A percentile compares a stretch with the other conserved stretches of the same genome.
Evolutionary conservation across 2,888 invertebrate species (phyloP).

Genomic region (Tipula helvola): DNA sequence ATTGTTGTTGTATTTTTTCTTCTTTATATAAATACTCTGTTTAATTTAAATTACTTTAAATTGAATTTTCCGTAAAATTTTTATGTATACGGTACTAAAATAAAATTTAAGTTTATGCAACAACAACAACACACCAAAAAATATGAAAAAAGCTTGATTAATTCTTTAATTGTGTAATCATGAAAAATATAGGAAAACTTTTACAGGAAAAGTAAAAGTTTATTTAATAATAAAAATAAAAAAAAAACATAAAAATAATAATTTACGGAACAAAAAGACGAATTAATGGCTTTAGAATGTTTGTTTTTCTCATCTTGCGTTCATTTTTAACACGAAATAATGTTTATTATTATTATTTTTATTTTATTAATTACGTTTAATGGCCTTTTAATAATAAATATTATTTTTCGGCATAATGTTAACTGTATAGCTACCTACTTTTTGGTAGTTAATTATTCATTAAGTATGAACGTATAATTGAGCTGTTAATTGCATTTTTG

Average conservation of each 20-base stretch:
- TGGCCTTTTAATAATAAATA: not conserved
- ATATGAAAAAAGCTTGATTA: not conserved
- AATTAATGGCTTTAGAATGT: not conserved
- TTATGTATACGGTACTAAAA: not conserved
- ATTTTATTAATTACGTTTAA: not conserved
- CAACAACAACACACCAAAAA: not conserved
- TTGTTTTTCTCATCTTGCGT: not conserved
- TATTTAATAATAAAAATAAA: not conserved
- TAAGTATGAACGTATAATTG: too few species aligned
- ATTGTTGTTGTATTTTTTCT: not conserved
- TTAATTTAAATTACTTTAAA: not conserved
- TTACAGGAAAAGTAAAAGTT: not conserved
- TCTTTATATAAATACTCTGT: not conserved
- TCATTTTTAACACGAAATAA: not conserved
- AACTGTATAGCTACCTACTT: too few species aligned
- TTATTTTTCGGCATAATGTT: not conserved
- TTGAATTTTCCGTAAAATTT: not conserved
- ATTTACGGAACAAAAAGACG: not conserved
- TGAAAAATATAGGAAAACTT: not conserved
- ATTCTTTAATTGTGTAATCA: not conserved
- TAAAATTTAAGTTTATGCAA: not conserved
- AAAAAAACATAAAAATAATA: not conserved
- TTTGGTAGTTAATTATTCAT: too few species aligned
- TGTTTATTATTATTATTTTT: not conserved
- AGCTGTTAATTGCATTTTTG: too few species aligned